phyloP scores from a whole-genome alignment of 2,797 vertebrate genomes.

The Trichosurus vulpecula region DNA sequence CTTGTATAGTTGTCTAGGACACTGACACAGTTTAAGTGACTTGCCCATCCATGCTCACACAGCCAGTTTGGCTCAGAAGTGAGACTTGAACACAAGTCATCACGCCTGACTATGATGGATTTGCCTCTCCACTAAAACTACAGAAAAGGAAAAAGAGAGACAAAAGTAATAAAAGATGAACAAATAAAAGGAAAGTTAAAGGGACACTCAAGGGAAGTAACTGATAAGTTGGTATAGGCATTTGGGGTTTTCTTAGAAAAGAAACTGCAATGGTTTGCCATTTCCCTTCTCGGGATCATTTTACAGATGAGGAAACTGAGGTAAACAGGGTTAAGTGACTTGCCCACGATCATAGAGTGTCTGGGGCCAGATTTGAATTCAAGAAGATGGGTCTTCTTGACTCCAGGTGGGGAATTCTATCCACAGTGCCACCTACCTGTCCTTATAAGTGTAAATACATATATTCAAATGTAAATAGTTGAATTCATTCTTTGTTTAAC shows the following conservation, averaged over 20 bases:
- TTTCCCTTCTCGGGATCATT: neutral
- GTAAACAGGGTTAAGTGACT: neutral
- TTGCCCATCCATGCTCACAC: neutral
- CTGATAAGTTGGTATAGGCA: neutral
- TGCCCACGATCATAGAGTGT: neutral
- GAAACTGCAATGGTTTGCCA: neutral
- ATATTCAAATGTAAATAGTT: neutral
- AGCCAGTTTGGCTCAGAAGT: neutral
- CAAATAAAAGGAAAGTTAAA: neutral
- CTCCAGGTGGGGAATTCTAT: neutral
- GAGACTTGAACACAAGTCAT: neutral
- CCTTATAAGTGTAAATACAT: neutral
- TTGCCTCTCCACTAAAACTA: neutral
- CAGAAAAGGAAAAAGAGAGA: neutral
- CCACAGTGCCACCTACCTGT: neutral
- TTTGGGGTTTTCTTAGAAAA: neutral
- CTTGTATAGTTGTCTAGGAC: neutral
- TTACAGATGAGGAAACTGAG: neutral
- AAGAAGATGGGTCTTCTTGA: neutral
- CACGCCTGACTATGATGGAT: neutral
- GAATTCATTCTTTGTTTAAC: neutral
- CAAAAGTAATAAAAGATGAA: neutral
- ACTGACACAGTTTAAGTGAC: neutral
- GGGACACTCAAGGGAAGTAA: neutral
- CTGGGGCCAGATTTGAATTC: neutral